Conservation (phyloP, 2,113 vertebrate genomes). For the Ranitomeya variabilis region DNA sequence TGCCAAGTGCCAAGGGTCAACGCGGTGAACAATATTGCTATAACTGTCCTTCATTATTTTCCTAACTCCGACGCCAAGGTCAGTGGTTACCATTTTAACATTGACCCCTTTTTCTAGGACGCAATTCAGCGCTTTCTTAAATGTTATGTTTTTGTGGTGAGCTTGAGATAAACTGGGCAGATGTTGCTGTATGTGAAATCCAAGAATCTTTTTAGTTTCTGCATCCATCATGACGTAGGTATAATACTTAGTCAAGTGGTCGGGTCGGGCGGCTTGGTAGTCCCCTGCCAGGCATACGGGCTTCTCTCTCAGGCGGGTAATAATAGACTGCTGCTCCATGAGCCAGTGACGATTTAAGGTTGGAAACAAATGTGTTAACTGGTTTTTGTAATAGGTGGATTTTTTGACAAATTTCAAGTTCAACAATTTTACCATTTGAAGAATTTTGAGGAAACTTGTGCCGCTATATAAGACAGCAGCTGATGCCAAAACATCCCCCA, state of each 20-base stretch:
- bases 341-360: constrained; percentile 15
- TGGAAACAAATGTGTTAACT: background rate
- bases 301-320: background rate
- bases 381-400: background rate
- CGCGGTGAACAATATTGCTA: background rate
- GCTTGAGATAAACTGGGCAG: background rate
- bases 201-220: background rate
- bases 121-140: background rate
- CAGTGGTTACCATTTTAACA: background rate
- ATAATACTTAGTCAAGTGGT: background rate
- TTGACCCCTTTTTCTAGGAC: background rate
- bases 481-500: background rate
- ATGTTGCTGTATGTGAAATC: background rate
- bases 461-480: background rate
- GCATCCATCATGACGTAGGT: constrained; percentile 12
- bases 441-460: background rate
- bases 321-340: background rate
- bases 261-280: background rate
- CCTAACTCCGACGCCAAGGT: background rate
- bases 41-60: background rate
- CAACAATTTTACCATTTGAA: background rate
- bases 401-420: background rate
- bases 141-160: background rate
- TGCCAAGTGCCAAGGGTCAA: background rate
- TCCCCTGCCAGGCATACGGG: background rate